Percentiles rank a stretch among this genome's conserved stretches.
Evolutionary conservation across 1,140 invertebrate species (phyloP).

Genomic region (Drosophila tsacasi): DNA sequence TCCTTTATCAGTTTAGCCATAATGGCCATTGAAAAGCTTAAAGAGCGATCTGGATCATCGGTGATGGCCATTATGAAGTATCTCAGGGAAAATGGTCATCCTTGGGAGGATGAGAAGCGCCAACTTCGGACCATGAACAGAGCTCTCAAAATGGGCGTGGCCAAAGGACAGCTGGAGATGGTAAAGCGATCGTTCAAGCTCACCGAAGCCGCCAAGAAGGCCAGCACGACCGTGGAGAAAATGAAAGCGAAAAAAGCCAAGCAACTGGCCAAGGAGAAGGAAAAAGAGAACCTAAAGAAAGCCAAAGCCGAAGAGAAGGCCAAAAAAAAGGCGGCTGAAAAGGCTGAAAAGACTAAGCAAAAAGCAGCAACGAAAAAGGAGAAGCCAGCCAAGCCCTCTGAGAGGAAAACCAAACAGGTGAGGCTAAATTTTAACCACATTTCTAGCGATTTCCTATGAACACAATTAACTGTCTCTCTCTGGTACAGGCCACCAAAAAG

Average conservation of each 20-base stretch:
- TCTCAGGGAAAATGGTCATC: constrained; percentile 37
- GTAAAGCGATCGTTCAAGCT: constrained; percentile 60
- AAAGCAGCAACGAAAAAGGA: background rate
- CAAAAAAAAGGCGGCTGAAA: background rate
- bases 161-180: constrained; percentile 36
- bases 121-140: background rate
- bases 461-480: background rate
- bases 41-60: constrained; percentile 45
- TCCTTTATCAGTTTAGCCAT: background rate
- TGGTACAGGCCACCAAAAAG: constrained; percentile 27
- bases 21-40: constrained; percentile 28
- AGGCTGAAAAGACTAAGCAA: background rate
- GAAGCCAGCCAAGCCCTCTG: constrained; percentile 7
- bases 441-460: background rate
- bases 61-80: constrained; percentile 40
- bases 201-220: constrained; percentile 2
- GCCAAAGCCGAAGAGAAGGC: background rate
- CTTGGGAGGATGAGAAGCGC: constrained; percentile 5
- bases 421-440: background rate
- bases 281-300: constrained; percentile 6
- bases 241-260: constrained; percentile 30
- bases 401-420: constrained; percentile 31
- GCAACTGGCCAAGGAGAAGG: constrained; percentile 14
- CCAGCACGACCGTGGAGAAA: constrained; percentile 29
- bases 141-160: constrained; percentile 28